Evolutionary conservation across 2,888 invertebrate genomes (phyloP).

Genomic region (Cephus nigrinus): DNA sequence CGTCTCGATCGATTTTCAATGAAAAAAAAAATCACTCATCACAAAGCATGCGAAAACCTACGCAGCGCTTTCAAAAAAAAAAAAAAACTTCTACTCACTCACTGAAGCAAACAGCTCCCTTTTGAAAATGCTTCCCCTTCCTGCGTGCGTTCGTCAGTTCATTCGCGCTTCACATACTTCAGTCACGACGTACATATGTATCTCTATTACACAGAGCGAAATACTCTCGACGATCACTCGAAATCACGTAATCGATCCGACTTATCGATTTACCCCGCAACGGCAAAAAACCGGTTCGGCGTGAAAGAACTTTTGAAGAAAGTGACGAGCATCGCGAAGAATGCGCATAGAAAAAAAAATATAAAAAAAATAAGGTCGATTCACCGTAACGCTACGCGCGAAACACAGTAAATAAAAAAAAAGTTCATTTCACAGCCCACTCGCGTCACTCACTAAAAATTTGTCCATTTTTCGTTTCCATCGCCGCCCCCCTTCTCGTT

Average conservation of each 20-base stretch:
- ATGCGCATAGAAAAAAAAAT: background rate
- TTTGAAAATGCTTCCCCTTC: background rate
- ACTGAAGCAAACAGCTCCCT: background rate
- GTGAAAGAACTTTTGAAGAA: background rate
- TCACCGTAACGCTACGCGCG: too few species aligned
- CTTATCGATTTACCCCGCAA: background rate
- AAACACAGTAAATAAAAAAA: background rate
- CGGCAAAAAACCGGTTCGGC: background rate
- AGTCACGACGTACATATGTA: background rate
- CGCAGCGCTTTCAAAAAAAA: background rate
- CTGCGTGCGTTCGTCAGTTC: background rate
- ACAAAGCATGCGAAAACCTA: too few species aligned
- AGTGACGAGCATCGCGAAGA: conserved; percentile 12
- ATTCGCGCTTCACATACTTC: background rate
- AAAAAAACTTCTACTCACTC: background rate
- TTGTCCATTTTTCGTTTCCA: conserved; percentile 14
- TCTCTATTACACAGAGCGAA: background rate
- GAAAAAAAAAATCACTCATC: too few species aligned
- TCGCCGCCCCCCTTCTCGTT: background rate
- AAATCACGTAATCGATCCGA: background rate
- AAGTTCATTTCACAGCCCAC: background rate
- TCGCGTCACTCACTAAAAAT: conserved; percentile 15
- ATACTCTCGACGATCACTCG: background rate
- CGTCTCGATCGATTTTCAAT: too few species aligned
- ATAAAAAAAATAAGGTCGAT: background rate